These are phyloP conservation scores for Ceratotherium simum DNA, from an alignment of 2,113 vertebrate genomes.

Conservation along the genomic window DNA sequence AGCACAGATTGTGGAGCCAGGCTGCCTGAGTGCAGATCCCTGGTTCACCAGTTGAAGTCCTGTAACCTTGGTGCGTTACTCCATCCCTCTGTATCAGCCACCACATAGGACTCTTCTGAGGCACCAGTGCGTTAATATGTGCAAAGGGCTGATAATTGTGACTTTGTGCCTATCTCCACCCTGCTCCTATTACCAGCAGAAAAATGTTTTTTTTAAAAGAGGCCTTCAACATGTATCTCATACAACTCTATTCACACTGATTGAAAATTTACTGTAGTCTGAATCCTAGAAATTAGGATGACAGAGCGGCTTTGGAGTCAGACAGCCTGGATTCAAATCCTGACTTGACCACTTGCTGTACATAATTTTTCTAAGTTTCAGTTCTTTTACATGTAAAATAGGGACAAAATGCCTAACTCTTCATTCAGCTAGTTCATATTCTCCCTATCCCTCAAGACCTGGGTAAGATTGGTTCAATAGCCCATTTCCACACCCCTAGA, in stretches of 20 bases:
- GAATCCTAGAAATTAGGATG: background rate
- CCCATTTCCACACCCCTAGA: background rate
- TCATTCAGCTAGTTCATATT: background rate
- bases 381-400: background rate
- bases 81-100: background rate
- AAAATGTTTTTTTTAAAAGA: background rate
- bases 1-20: background rate
- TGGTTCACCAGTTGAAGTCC: background rate
- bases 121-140: background rate
- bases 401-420: background rate
- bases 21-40: background rate
- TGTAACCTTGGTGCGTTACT: fast-evolving
- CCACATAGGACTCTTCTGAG: background rate
- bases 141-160: background rate
- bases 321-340: background rate
- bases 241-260: background rate
- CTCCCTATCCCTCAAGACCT: background rate
- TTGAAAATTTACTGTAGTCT: background rate
- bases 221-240: background rate
- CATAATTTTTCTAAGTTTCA: background rate
- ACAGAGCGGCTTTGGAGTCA: background rate
- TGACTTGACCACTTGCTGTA: background rate
- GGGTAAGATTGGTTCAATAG: background rate
- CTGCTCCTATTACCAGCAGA: background rate
- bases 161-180: background rate